Evolutionary conservation across 2,113 vertebrate genomes (phyloP), one percentile per base, ranked within the genome.

Genomic region (Garra rufa): DNA sequence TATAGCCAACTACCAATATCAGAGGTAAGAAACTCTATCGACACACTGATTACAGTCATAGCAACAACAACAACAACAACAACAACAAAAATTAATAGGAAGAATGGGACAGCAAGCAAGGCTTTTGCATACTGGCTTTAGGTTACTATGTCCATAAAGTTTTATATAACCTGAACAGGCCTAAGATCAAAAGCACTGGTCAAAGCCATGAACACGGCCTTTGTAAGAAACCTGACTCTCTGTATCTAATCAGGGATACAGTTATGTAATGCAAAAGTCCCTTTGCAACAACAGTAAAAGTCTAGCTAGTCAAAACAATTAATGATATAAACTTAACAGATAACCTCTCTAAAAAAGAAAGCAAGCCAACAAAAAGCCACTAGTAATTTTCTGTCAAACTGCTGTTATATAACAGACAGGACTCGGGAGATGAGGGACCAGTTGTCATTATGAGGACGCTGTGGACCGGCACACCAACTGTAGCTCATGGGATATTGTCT

Each of bases 401-500:
- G 61, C 6, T 11, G 80, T 76, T 81, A 82, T 67, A 30, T 75
- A 79, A 75, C 26, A 26, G 30, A 48, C 41, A 76, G 84, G 50
- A 55, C 17, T 52, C 50, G 6, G 17, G 57, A 57, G 65, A 30
- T 50, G 50, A 71, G 76, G 41, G 52, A 48, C 43, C 38, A 7
- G 38, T 57, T 19, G 79, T 17, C 63, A 71, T 10, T 50, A 7
- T 1, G 30, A 30, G 17, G 11, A 14, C 6, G 34, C 11, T 11
- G 21, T 11, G 21, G 52, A 24, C 30, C n/a, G 59, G 74, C 3
- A 17, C 17, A 52, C 15, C 26, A 52, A 30, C 50, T 76, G 50
- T 11, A 44, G 38, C 50, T 38, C 30, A 41, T 4, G 4, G 11
- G 6, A 41, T 30, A 41, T 1, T 24, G 19, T 24, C 30, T 57